A percentile compares a stretch with the other conserved stretches of the same genome.
Conservation (phyloP, 2,113 vertebrate genomes). For the Empidonax traillii region DNA sequence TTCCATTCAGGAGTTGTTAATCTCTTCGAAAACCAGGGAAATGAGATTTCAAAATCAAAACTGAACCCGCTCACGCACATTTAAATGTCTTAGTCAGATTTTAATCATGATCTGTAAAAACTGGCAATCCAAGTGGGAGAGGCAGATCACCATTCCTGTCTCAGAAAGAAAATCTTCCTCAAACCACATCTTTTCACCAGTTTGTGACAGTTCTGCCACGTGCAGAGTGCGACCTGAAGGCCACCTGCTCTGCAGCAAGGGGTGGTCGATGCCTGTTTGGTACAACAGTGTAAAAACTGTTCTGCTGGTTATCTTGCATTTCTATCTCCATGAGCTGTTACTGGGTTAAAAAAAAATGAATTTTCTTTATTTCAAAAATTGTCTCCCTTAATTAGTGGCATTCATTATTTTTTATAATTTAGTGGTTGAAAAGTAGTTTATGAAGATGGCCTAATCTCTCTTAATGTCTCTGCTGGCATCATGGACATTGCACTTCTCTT, state of each 20-base stretch:
- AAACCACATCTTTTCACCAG: not conserved
- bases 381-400: constrained; percentile 39
- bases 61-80: not conserved
- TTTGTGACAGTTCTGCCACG: accelerated
- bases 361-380: constrained; percentile 38
- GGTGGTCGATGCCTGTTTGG: not conserved
- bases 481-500: constrained; percentile 30
- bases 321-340: not conserved
- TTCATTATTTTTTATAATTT: constrained; percentile 67
- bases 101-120: not conserved
- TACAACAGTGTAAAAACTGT: not conserved
- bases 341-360: constrained; percentile 27
- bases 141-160: not conserved
- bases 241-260: not conserved
- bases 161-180: not conserved
- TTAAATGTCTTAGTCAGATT: not conserved
- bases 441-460: constrained; percentile 52
- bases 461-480: constrained; percentile 40
- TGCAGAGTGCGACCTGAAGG: not conserved
- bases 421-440: constrained; percentile 32
- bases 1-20: not conserved
- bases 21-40: not conserved
- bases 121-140: not conserved
- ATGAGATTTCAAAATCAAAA: not conserved
- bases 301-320: not conserved